Conservation (phyloP, 2,888 invertebrate genomes). For the Aplocera efformata region DNA sequence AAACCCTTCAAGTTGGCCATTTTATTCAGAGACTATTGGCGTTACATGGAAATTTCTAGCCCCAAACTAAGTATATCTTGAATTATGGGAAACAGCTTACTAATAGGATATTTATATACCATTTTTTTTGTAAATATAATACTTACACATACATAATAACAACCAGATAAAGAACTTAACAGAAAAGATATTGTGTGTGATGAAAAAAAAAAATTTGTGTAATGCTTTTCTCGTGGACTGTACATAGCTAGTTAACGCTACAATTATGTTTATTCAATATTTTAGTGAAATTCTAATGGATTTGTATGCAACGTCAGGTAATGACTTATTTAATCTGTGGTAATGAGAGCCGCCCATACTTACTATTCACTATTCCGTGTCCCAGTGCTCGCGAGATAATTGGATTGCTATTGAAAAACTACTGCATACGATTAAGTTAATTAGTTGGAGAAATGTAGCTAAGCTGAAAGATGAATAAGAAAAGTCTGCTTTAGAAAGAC, state of each 20-base stretch:
- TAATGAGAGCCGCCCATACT: background rate
- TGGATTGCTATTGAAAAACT: conserved; percentile 55
- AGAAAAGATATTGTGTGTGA: too few species aligned
- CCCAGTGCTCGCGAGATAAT: conserved; percentile 61
- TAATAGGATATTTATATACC: too few species aligned
- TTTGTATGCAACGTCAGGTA: conserved; percentile 33
- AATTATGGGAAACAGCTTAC: too few species aligned
- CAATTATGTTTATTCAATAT: conserved; percentile 69
- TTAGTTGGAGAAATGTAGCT: conserved; percentile 2
- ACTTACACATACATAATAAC: too few species aligned
- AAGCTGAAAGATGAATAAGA: background rate
- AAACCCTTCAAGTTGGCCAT: too few species aligned
- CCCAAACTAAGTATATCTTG: too few species aligned
- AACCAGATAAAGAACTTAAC: too few species aligned
- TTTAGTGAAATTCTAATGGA: conserved; percentile 52
- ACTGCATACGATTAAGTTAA: conserved; percentile 1
- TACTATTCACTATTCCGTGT: conserved; percentile 16
- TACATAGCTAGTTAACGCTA: conserved; percentile 41
- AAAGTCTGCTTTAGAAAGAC: background rate
- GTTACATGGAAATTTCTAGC: too few species aligned
- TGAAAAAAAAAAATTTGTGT: too few species aligned
- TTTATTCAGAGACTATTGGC: too few species aligned
- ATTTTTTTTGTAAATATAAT: too few species aligned
- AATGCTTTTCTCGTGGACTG: conserved; percentile 7
- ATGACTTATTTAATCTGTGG: conserved; percentile 13